phyloP scores from a whole-genome alignment of 2,797 vertebrate genomes.

The Salarias fasciatus region DNA sequence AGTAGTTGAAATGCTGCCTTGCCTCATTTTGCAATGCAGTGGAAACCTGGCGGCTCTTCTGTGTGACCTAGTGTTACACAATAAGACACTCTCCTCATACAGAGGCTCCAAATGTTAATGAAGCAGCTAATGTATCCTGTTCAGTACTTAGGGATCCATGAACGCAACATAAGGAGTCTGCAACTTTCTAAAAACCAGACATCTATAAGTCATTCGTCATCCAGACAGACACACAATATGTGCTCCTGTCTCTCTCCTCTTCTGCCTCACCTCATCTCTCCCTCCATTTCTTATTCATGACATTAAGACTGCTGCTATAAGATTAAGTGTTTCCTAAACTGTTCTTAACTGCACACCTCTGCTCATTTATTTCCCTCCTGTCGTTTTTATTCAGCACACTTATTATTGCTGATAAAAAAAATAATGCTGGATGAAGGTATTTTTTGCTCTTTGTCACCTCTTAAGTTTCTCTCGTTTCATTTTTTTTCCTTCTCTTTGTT shows the following conservation, averaged over 20 bases:
- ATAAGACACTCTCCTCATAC: constrained; percentile 29
- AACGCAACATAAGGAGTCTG: constrained; percentile 58
- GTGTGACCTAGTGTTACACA: constrained; percentile 22
- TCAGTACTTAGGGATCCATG: constrained; percentile 59
- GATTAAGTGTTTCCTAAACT: constrained; percentile 74
- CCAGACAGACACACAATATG: constrained; percentile 67
- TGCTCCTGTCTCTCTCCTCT: constrained; percentile 31
- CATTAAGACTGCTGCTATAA: constrained; percentile 68
- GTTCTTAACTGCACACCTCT: constrained; percentile 22
- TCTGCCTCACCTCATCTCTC: constrained; percentile 35
- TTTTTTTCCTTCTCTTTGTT: constrained; percentile 33
- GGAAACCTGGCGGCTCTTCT: constrained; percentile 52
- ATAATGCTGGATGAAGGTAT: too few species aligned
- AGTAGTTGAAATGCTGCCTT: too few species aligned
- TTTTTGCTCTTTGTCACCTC: too few species aligned
- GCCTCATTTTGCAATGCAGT: too few species aligned
- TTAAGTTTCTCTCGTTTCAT: neutral
- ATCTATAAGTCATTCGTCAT: constrained; percentile 76
- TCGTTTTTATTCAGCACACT: constrained; percentile 24
- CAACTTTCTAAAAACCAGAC: constrained; percentile 43
- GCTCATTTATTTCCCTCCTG: constrained; percentile 21
- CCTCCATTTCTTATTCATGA: constrained; percentile 76
- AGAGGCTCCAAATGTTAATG: constrained; percentile 58
- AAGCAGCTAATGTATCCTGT: constrained; percentile 54
- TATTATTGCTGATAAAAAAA: neutral